These are phyloP conservation scores for Nycticebus coucang DNA, from an alignment of 2,113 vertebrate species.

Conservation along the genomic window DNA sequence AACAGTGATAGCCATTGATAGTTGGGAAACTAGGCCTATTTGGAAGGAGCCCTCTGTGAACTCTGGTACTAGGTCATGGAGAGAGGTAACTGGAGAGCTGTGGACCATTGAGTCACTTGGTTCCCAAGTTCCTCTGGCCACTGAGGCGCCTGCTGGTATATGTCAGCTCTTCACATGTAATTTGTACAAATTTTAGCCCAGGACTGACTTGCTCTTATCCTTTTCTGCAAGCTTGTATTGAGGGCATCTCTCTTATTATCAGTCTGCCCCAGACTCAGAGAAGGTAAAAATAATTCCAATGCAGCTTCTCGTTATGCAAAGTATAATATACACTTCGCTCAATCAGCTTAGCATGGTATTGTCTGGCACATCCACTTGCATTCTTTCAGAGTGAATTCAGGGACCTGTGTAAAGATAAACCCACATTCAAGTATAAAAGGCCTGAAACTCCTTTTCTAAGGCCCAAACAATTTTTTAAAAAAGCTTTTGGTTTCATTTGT, in stretches of 20 bases:
- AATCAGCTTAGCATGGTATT: not conserved
- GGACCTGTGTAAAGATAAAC: slow-evolving; percentile 44
- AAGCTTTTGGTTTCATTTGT: slow-evolving; percentile 66
- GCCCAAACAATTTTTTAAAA: slow-evolving; percentile 54
- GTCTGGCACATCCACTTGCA: not conserved
- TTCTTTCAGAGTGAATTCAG: slow-evolving; percentile 60
- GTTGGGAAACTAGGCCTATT: not conserved
- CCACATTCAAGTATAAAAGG: slow-evolving; percentile 45
- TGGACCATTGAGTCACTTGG: not conserved
- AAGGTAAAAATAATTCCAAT: slow-evolving; percentile 41
- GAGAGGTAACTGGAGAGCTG: not conserved
- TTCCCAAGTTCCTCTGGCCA: slow-evolving; percentile 8
- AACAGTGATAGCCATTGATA: not conserved
- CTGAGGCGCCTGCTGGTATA: not conserved
- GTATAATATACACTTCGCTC: not conserved
- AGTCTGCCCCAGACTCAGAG: slow-evolving; percentile 31
- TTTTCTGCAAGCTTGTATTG: not conserved
- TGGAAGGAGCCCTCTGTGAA: not conserved
- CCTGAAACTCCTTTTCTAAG: slow-evolving; percentile 47
- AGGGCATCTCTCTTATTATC: not conserved
- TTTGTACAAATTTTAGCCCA: slow-evolving; percentile 25
- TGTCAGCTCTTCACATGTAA: not conserved
- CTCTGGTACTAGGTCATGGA: not conserved
- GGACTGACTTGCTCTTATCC: not conserved
- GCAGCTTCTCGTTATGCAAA: not conserved